Evolutionary conservation across 2,888 invertebrate species (phyloP).

Genomic region (Tromatobia lineatoria): DNA sequence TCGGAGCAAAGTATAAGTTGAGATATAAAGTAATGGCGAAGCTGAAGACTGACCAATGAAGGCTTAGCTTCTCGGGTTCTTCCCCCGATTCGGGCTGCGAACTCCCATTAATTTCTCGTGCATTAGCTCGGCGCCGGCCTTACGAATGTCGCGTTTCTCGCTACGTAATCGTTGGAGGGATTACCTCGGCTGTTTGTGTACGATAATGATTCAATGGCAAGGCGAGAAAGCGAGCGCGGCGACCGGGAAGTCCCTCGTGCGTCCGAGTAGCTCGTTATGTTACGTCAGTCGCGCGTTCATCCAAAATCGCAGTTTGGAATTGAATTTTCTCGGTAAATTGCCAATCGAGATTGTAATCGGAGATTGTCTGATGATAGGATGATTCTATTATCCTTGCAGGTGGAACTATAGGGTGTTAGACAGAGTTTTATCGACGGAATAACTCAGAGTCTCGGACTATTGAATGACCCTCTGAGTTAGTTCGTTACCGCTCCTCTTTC

Average conservation of each 20-base stretch:
- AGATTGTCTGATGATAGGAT: neutral
- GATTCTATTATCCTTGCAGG: constrained; percentile 3
- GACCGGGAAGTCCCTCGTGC: constrained; percentile 50
- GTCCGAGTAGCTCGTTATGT: neutral
- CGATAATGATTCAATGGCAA: constrained; percentile 57
- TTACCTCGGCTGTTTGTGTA: constrained; percentile 37
- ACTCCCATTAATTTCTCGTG: neutral
- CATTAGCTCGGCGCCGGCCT: constrained; percentile 15
- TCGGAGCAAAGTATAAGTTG: constrained; percentile 14
- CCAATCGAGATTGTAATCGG: constrained; percentile 2
- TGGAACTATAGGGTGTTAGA: neutral
- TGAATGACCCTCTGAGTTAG: constrained; percentile 49
- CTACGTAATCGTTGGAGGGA: constrained; percentile 51
- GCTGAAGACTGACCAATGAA: constrained; percentile 37
- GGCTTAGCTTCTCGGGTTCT: constrained; percentile 38
- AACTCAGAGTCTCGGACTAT: neutral
- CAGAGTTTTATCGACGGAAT: neutral
- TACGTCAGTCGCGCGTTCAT: neutral
- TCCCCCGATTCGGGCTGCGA: constrained; percentile 38
- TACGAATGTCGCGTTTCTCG: constrained; percentile 26
- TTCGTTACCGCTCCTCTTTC: constrained; percentile 59
- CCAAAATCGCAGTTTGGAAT: neutral
- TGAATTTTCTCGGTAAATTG: constrained; percentile 6
- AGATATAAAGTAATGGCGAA: constrained; percentile 46
- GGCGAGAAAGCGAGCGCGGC: constrained; percentile 16